phyloP scores from a whole-genome alignment of 1,140 invertebrate species.

The Pseudomyrmex flavicornis region DNA sequence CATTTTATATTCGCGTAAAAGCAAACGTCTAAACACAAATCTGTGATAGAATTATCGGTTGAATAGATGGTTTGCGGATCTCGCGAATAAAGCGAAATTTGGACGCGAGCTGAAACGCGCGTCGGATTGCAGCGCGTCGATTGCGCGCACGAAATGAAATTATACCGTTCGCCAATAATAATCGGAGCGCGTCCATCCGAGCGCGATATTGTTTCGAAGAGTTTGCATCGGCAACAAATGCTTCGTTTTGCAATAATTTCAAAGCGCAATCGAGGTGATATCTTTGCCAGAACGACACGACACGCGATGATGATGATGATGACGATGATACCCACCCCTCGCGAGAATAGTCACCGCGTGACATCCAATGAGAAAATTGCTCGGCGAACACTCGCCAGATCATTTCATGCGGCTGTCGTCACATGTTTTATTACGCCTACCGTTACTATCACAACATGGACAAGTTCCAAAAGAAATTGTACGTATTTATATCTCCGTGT shows the following conservation, averaged over 20 bases:
- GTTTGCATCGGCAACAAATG: constrained; percentile 9
- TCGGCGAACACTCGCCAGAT: constrained; percentile 27
- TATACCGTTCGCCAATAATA: constrained; percentile 64
- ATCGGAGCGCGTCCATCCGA: constrained; percentile 54
- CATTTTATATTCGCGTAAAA: no score
- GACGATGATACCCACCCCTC: background rate
- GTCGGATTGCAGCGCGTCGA: background rate
- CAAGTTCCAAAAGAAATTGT: background rate
- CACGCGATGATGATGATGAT: background rate
- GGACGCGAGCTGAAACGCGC: background rate
- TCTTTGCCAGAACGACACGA: constrained; percentile 45
- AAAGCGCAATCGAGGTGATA: constrained; percentile 46
- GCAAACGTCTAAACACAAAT: no score
- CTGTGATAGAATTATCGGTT: background rate
- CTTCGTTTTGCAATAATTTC: constrained; percentile 58
- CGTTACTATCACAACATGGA: constrained; percentile 2
- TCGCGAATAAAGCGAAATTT: constrained; percentile 35
- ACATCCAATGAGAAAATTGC: constrained; percentile 36
- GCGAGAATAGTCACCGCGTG: constrained; percentile 8
- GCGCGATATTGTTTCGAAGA: constrained; percentile 63
- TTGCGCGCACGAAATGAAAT: constrained; percentile 51
- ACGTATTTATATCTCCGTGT: background rate
- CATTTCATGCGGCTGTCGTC: constrained; percentile 35
- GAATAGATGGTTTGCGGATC: constrained; percentile 7
- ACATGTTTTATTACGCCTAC: constrained; percentile 24